Base-by-base conservation (phyloP, 2,888 invertebrate species). In the Catocala fraxini region DNA sequence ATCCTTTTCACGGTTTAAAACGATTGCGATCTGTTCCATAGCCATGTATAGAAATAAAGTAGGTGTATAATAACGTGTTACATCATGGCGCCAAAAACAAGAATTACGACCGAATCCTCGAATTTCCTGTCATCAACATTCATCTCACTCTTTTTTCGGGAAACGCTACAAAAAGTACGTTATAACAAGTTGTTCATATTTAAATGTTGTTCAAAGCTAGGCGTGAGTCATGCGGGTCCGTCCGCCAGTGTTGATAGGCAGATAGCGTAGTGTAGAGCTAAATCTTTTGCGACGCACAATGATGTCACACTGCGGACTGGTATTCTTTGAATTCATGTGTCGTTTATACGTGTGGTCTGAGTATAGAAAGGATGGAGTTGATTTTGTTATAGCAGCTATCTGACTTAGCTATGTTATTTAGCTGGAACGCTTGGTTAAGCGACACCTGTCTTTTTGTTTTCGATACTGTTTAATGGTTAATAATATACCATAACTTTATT, bases 301-400 rank as follows among this genome's bases (percentile, higher is more conserved):
- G 91, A 90, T 89, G 90, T 91, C 91, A 91, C 82, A 80, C 79
- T 70, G 71, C 70, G 75, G 75, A 73, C 78, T 71, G 55, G 68
- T 78, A 77, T 70, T 81, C 77, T 89, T 89, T 82, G 84, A 85
- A 90, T 91, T 91, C 89, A 82, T 79, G 80, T 80, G 78, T 80
- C 88, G 89, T 90, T 83, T 73, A 49, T 60, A 56, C 12, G 52
- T 35, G 25, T 69, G 77, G 80, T 68, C 0, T 51, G 77, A 77
- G 60, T n/a, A n/a, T 41, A 15, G 13, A 47, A 15, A 43, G 42
- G 1, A 41, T 41, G 39, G 15, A 4, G 3, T 47, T 25, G 1
- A 25, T 25, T 25, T 15, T 33, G 6, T 6, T 6, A 39, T 39
- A 39, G 25, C 4, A 0, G 25, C 25, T 25, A 25, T 25, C 0